These are phyloP conservation scores for Poecilobothrus nobilitatus DNA, from an alignment of 2,888 invertebrate species.

Conservation along the genomic window DNA sequence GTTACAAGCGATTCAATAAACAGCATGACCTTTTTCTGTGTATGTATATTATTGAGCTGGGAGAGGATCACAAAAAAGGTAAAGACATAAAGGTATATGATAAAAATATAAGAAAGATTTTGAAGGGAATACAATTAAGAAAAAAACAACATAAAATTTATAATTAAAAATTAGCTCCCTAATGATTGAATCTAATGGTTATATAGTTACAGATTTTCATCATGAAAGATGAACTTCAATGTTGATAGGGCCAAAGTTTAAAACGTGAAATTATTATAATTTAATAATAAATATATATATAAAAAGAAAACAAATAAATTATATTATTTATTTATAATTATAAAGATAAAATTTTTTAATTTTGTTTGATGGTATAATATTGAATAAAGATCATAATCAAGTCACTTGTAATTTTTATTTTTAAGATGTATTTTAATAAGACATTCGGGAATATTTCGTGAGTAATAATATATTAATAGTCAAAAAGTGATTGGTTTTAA, in stretches of 20 bases:
- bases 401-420: too few species aligned
- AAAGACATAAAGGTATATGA: too few species aligned
- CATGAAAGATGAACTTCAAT: background rate
- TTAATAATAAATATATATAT: background rate
- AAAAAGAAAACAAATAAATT: background rate
- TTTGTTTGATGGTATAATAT: too few species aligned
- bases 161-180: constrained; percentile 3
- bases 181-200: background rate
- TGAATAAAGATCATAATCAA: too few species aligned
- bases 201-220: background rate
- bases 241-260: background rate
- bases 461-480: too few species aligned
- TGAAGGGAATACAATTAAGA: background rate
- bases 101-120: background rate
- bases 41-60: too few species aligned
- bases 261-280: background rate
- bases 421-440: too few species aligned
- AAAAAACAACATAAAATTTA: background rate
- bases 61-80: too few species aligned
- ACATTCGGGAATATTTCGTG: too few species aligned
- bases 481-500: too few species aligned
- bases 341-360: too few species aligned
- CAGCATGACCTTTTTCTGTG: background rate
- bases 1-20: background rate
- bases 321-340: too few species aligned